Base-by-base conservation (phyloP, 2,888 invertebrate genomes). In the Bembecia ichneumoniformis region DNA sequence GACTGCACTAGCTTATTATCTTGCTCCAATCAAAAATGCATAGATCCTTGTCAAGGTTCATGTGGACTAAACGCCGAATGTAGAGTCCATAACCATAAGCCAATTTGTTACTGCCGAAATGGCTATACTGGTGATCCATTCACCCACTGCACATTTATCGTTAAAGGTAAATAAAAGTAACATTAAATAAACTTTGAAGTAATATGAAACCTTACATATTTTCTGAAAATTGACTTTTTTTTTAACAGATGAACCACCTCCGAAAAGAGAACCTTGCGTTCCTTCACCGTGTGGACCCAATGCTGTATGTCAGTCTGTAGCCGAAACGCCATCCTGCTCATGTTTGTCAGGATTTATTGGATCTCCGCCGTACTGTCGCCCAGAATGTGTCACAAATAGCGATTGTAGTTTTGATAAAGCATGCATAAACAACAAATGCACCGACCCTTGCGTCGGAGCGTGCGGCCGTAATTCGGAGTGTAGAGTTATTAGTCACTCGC, bases 221-320 rank as follows among this genome's bases (percentile, higher is more conserved):
- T 11, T 13, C 9, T 20, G 17, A 35, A 11, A 28, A 43, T 13
- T 10, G 40, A 7, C 1, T 14, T 48, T 45, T 13, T 15, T 52
- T 47, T 54, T 56, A 56, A 13, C 60, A 86, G 84, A 57, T 58
- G 74, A 73, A 55, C 69, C 66, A 28, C 57, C 63, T 52, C 53
- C 51, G 58, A 78, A 59, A 43, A 80, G 63, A 54, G 76, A 89
- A 63, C 91, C 91, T 17, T 93, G 93, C 63, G 87, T 88, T 59
- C 92, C 92, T 47, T 89, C 91, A 16, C 94, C 94, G n/a, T 96
- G 96, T 74, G 95, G 96, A 46, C 89, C 92, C 1, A 94, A 95
- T 71, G 91, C 95, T 0, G 69, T 91, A 16, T 96, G 96, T 63
- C 77, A 77, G 48, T 88, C 86, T 54, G 57, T 69, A 44, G 88